phyloP scores from a whole-genome alignment of 35 echinoderm and acorn worm genomes.

The Apostichopus californicus region DNA sequence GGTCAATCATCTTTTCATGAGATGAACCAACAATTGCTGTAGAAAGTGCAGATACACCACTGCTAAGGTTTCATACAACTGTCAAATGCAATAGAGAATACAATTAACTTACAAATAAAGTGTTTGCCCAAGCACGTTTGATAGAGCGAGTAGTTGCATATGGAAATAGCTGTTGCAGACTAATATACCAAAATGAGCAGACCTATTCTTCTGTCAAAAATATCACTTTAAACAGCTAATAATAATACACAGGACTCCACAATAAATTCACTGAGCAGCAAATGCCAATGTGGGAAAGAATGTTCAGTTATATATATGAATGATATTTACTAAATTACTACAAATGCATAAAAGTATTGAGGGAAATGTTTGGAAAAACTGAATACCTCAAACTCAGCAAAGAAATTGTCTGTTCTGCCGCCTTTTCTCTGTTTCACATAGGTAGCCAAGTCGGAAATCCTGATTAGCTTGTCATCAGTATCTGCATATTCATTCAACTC shows the following conservation, averaged over 20 bases:
- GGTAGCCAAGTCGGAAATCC: background rate
- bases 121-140: background rate
- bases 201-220: background rate
- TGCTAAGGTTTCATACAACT: background rate
- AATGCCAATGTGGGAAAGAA: too few species aligned
- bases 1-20: too few species aligned
- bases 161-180: background rate
- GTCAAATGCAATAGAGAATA: background rate
- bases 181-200: background rate
- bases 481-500: background rate
- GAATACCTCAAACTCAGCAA: background rate
- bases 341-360: too few species aligned
- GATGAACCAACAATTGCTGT: background rate
- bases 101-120: background rate
- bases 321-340: too few species aligned
- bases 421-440: conserved; percentile 14
- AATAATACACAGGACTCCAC: background rate
- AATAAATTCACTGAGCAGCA: background rate
- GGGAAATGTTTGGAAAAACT: too few species aligned
- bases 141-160: background rate
- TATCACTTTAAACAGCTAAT: background rate
- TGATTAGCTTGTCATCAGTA: background rate
- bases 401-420: background rate
- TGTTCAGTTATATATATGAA: too few species aligned
- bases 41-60: background rate